Percentiles rank a stretch among this genome's conserved stretches.
Evolutionary conservation across 2,888 invertebrate species (phyloP).

Genomic region (Caenorhabditis uteleia): DNA sequence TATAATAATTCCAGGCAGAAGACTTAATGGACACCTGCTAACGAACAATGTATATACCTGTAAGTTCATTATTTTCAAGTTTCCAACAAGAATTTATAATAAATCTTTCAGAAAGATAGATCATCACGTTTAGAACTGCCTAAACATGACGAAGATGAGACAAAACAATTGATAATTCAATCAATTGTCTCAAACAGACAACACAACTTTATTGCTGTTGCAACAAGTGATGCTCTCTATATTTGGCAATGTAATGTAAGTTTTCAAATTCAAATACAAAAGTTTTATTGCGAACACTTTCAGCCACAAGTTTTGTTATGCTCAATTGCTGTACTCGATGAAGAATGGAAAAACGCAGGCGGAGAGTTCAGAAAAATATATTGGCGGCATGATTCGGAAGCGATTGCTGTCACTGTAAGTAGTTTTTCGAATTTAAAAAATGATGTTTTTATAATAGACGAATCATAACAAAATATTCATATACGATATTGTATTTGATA

Average conservation of each 20-base stretch:
- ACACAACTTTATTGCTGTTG: constrained; percentile 55
- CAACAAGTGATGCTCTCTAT: constrained; percentile 51
- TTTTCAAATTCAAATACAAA: neutral
- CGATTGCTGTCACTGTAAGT: constrained; percentile 62
- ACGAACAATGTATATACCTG: no score
- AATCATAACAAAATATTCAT: constrained; percentile 58
- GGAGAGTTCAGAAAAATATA: constrained; percentile 48
- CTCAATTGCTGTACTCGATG: constrained; percentile 43
- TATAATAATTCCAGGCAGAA: no score
- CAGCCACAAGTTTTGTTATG: constrained; percentile 64
- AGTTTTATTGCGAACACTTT: constrained; percentile 12
- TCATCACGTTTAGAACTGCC: no score
- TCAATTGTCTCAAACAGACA: constrained; percentile 63
- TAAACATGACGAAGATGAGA: no score
- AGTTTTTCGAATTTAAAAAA: constrained; percentile 4
- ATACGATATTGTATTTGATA: constrained; percentile 51
- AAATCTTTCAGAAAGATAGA: no score
- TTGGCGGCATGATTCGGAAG: constrained; percentile 63
- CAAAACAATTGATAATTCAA: no score
- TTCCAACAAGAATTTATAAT: no score
- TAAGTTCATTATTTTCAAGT: no score
- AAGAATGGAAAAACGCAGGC: no score
- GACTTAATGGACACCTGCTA: no score
- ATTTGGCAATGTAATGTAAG: constrained; percentile 64
- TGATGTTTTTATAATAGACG: constrained; percentile 58